These are phyloP conservation scores for Entomobrya multifasciata DNA, from an alignment of 2,888 invertebrate genomes.

Conservation along the genomic window DNA sequence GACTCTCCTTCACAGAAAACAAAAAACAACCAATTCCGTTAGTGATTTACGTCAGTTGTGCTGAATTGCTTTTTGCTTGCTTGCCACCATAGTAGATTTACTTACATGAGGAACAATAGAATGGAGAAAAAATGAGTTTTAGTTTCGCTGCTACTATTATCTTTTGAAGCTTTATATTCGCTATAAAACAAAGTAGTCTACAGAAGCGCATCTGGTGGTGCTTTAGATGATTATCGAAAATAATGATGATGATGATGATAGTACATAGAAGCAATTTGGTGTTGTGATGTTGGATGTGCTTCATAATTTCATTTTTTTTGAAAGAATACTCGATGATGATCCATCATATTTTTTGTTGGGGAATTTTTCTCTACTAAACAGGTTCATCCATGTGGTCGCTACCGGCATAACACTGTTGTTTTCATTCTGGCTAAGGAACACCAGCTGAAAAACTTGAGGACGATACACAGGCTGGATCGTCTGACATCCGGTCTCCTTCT, in stretches of 20 bases:
- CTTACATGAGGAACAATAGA: no score
- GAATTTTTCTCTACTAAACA: constrained; percentile 82
- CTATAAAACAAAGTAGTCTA: no score
- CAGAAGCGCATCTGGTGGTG: not conserved
- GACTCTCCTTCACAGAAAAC: no score
- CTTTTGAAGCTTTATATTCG: no score
- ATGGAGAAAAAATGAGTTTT: no score
- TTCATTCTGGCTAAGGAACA: constrained; percentile 98
- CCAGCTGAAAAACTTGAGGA: constrained; percentile 94
- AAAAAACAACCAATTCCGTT: no score
- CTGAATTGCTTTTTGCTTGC: no score
- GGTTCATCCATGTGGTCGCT: constrained; percentile 99
- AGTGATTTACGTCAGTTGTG: no score
- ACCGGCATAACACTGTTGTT: constrained; percentile 97
- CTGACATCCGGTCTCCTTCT: constrained; percentile 96
- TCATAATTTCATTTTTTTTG: not conserved
- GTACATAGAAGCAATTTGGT: not conserved
- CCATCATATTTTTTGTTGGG: constrained; percentile 17
- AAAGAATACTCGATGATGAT: not conserved
- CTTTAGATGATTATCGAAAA: not conserved
- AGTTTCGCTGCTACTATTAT: no score
- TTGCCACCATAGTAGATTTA: no score
- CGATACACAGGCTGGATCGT: constrained; percentile 97
- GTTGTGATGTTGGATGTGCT: not conserved
- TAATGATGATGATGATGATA: not conserved